Percentiles rank a stretch among this genome's conserved stretches.
phyloP scores from a whole-genome alignment of 2,797 vertebrate genomes.

The Chlorospingus flavigularis region DNA sequence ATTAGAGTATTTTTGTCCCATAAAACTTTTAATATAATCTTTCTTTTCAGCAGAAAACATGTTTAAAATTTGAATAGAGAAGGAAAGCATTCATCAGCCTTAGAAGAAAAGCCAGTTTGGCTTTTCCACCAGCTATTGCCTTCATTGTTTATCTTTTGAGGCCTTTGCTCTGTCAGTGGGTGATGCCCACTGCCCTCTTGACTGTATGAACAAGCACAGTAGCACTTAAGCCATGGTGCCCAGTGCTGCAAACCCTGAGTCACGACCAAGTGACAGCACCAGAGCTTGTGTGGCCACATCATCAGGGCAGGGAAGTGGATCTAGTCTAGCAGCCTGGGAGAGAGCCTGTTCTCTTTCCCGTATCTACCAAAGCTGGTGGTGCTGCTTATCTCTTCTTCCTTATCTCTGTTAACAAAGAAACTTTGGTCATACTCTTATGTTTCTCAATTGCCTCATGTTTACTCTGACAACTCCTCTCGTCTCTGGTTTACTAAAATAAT shows the following conservation, averaged over 20 bases:
- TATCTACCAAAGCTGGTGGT: background rate
- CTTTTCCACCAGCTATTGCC: background rate
- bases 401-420: background rate
- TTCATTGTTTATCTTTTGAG: background rate
- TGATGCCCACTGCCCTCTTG: background rate
- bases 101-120: background rate
- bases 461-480: background rate
- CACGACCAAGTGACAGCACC: background rate
- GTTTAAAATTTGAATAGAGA: background rate
- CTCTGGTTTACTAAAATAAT: background rate
- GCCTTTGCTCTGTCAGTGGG: background rate
- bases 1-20: background rate
- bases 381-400: background rate
- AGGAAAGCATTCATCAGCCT: background rate
- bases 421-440: background rate
- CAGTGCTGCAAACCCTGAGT: background rate
- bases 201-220: background rate
- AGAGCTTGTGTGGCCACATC: background rate
- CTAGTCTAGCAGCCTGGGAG: background rate
- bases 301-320: background rate
- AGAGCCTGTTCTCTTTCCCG: background rate
- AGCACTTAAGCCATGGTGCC: background rate
- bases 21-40: background rate
- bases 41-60: background rate
- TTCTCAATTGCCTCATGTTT: background rate